Evolutionary conservation across 2,888 invertebrate genomes (phyloP).

Genomic region (Pteria penguin): DNA sequence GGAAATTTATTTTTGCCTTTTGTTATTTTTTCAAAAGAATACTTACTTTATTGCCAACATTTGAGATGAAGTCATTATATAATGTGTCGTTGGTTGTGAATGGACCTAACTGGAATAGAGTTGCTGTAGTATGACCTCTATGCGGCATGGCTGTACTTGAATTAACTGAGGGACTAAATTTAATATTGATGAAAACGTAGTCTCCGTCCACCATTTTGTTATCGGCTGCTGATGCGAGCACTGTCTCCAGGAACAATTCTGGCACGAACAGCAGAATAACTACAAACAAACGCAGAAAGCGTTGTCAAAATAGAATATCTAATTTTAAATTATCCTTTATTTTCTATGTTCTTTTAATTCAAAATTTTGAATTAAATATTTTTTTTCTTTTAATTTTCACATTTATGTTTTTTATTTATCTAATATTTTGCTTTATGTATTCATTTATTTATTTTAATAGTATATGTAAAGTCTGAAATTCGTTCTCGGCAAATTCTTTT

Average conservation of each 20-base stretch:
- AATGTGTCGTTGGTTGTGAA: not conserved
- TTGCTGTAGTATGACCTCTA: conserved; percentile 5
- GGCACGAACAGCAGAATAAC: conserved; percentile 58
- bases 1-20: no score
- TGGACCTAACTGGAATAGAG: conserved; percentile 33
- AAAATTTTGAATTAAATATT: no score
- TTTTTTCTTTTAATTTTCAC: no score
- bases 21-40: no score
- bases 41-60: not conserved
- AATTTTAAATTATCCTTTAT: no score
- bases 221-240: conserved; percentile 56
- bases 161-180: conserved; percentile 50
- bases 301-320: no score
- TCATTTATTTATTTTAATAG: no score
- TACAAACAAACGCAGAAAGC: conserved; percentile 39
- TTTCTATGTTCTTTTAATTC: no score
- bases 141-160: not conserved
- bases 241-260: conserved; percentile 35
- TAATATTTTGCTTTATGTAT: no score
- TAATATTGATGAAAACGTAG: conserved; percentile 63
- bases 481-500: no score
- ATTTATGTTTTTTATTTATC: no score
- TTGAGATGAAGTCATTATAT: not conserved
- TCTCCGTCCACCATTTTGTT: conserved; percentile 57
- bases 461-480: no score